Base-by-base conservation (phyloP, 1,140 invertebrate species). In the Trypoxylus dichotomus region DNA sequence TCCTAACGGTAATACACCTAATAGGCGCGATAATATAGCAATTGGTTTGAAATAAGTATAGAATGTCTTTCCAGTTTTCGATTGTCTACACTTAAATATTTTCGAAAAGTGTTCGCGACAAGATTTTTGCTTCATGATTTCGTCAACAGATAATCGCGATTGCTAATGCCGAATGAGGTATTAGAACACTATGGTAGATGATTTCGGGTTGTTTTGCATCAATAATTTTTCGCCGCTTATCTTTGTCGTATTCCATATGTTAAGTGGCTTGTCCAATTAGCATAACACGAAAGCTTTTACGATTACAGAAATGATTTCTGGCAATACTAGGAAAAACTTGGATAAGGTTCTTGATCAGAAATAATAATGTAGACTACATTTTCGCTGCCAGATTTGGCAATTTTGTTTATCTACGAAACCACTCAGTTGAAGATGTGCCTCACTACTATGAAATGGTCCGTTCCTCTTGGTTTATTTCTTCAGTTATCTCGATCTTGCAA, bases 231-330 rank as follows among this genome's bases (percentile, higher is more conserved):
- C 32, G 10, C 8, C 2, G 25, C 25, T 63, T 63, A 63, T 63
- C 60, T 63, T 21, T 3, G 19, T 63, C 8, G 21, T 10, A 63
- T 63, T 19, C 60, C 60, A 24, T 63, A 1, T 63, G 60, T 63
- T 63, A 63, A 21, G 60, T 63, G 21, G 13, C 25, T 15, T 63
- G 60, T 63, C 25, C 25, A 19, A 19, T 63, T 76, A 60, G 63
- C 54, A 41, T 58, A 29, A 32, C 77, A 42, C 43, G n/a, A 77
- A 13, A 76, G 47, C 71, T 21, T 41, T 60, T 75, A 37, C 13
- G 63, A 75, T 75, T 41, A 47, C 27, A 6, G 24, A 27, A 78
- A 78, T 72, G 77, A 68, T 78, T 43, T 43, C 37, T 58, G 13
- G 0, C 29, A 21, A 5, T 13, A 47, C 13, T 47, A 13, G 43